Percentiles rank a stretch among this genome's conserved stretches.
Conservation (phyloP, 2,888 invertebrate species). For the Rhagonycha fulva region DNA sequence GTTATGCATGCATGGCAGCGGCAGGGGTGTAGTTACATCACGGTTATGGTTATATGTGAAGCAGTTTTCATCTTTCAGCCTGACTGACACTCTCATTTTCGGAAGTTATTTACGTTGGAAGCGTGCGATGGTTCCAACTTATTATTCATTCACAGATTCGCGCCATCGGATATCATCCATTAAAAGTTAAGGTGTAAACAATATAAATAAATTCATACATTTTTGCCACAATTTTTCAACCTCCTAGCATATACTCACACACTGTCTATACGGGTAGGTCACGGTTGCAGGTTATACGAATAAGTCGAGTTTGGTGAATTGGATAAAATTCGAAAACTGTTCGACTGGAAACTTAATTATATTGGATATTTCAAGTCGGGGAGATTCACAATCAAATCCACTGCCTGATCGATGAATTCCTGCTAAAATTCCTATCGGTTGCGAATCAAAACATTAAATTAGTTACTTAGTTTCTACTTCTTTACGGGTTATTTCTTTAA, state of each 20-base stretch:
- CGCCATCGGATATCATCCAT: conserved; percentile 51
- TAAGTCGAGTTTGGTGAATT: conserved; percentile 24
- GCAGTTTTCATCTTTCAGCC: conserved; percentile 33
- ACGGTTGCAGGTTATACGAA: conserved; percentile 19
- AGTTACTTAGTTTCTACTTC: conserved; percentile 21
- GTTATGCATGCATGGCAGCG: conserved; percentile 38
- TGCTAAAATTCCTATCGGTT: conserved; percentile 25
- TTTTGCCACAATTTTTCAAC: not conserved
- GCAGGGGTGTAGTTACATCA: conserved; percentile 38
- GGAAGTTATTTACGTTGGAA: conserved; percentile 37
- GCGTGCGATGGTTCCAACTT: conserved; percentile 37
- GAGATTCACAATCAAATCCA: conserved; percentile 51
- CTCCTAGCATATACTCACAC: not conserved
- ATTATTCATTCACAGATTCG: conserved; percentile 47
- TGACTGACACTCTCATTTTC: conserved; percentile 42
- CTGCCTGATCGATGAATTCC: conserved; percentile 45
- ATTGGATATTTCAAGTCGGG: conserved; percentile 51
- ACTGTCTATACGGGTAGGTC: conserved; percentile 13
- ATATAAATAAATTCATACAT: conserved; percentile 18
- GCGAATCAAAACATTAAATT: conserved; percentile 25
- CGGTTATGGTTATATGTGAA: conserved; percentile 38
- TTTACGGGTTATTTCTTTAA: conserved; percentile 16
- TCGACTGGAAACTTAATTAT: conserved; percentile 54
- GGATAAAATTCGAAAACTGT: conserved; percentile 48
- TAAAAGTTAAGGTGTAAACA: conserved; percentile 36